Evolutionary conservation across 2,888 invertebrate genomes (phyloP).

Genomic region (Cosmopolites sordidus): DNA sequence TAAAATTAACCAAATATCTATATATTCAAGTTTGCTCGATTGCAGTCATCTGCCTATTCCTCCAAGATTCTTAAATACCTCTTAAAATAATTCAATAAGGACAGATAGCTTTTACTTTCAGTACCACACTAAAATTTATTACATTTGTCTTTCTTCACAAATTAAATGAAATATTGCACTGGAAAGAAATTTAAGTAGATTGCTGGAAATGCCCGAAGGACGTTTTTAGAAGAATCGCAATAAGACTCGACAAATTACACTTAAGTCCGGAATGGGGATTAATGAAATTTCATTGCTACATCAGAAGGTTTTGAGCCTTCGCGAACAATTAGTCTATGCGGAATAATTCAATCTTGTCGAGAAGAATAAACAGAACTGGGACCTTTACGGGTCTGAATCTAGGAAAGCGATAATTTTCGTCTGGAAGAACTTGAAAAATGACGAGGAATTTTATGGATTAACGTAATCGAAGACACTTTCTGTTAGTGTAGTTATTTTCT

Average conservation of each 20-base stretch:
- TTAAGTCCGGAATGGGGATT: background rate
- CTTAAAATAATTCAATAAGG: too few relatives aligned
- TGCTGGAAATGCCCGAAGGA: background rate
- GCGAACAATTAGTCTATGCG: background rate
- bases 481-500: too few relatives aligned
- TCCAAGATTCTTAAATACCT: too few relatives aligned
- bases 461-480: background rate
- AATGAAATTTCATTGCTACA: background rate
- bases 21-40: too few relatives aligned
- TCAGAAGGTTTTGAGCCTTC: background rate
- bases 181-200: background rate
- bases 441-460: background rate
- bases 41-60: too few relatives aligned
- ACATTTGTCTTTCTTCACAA: background rate
- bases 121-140: background rate
- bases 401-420: background rate
- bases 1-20: too few relatives aligned
- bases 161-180: background rate
- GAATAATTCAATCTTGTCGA: background rate
- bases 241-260: background rate
- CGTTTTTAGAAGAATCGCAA: background rate
- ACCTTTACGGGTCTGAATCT: background rate
- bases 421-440: background rate
- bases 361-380: background rate
- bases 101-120: too few relatives aligned